phyloP scores from a whole-genome alignment of 37 sponge, comb jelly and placozoan species.

The Dysidea cf. avara region DNA sequence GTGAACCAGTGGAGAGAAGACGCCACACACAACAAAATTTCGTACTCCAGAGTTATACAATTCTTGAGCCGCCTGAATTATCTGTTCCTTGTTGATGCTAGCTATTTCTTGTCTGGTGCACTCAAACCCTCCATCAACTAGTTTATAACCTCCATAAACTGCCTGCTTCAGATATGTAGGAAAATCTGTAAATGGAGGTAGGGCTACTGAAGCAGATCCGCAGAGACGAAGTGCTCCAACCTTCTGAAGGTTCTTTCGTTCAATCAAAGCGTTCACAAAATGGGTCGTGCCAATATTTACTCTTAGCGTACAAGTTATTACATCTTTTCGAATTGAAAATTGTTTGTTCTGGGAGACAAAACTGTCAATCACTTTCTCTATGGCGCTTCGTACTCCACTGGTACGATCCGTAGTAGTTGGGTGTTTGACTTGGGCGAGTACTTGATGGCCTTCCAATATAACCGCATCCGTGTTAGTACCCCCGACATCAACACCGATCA shows the following conservation, averaged over 20 bases:
- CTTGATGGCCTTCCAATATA: slow-evolving; percentile 40
- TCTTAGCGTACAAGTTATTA: slow-evolving; percentile 10
- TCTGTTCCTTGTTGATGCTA: slow-evolving; percentile 37
- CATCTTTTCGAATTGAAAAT: neutral
- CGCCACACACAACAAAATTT: slow-evolving; percentile 72
- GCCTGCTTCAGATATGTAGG: slow-evolving; percentile 40
- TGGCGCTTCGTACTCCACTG: slow-evolving; percentile 46
- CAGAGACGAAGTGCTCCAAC: slow-evolving; percentile 78
- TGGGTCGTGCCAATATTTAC: slow-evolving; percentile 89
- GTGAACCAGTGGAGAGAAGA: slow-evolving; percentile 67
- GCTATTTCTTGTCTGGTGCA: slow-evolving; percentile 43
- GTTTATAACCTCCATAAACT: slow-evolving; percentile 18
- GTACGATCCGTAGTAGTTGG: slow-evolving; percentile 63
- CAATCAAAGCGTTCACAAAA: slow-evolving; percentile 77
- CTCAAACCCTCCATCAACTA: slow-evolving; percentile 71
- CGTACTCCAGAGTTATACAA: slow-evolving; percentile 29
- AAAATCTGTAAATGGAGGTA: slow-evolving; percentile 84
- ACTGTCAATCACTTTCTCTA: slow-evolving; percentile 34
- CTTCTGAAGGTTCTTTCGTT: slow-evolving; percentile 43
- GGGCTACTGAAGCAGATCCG: slow-evolving; percentile 48
- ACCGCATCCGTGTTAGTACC: slow-evolving; percentile 88
- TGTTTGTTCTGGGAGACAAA: neutral
- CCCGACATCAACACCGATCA: slow-evolving; percentile 88
- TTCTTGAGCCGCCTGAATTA: slow-evolving; percentile 3
- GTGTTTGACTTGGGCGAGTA: slow-evolving; percentile 39